These are phyloP conservation scores for Isotomurus palustris DNA, from an alignment of 2,888 invertebrate species.

Conservation along the genomic window DNA sequence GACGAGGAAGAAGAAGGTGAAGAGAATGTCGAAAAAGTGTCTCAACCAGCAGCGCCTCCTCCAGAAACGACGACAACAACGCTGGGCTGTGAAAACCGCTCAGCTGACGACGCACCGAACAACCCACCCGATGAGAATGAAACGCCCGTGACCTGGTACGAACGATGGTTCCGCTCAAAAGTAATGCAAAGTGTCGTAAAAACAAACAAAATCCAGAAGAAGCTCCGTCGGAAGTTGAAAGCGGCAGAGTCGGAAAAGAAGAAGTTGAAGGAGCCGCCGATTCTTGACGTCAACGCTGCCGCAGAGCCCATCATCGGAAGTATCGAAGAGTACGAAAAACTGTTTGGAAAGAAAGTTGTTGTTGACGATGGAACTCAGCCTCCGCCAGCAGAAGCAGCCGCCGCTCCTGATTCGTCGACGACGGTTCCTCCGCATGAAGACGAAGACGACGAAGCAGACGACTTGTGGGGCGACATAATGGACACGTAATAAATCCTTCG, in stretches of 20 bases:
- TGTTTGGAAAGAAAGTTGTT: slow-evolving; percentile 44
- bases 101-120: neutral
- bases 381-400: neutral
- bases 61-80: neutral
- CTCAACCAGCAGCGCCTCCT: neutral
- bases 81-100: neutral
- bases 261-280: neutral
- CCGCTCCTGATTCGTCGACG: too few relatives aligned
- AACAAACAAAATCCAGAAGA: slow-evolving; percentile 46
- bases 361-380: neutral
- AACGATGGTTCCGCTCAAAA: slow-evolving; percentile 47
- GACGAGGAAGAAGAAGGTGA: slow-evolving; percentile 8
- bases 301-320: slow-evolving; percentile 46
- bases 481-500: too few relatives aligned
- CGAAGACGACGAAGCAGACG: too few relatives aligned
- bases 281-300: slow-evolving; percentile 7
- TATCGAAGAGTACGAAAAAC: slow-evolving; percentile 47
- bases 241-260: slow-evolving; percentile 9
- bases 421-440: too few relatives aligned
- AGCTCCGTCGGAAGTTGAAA: slow-evolving; percentile 44
- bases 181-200: slow-evolving; percentile 47
- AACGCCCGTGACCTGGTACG: slow-evolving; percentile 46
- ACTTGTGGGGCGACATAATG: too few relatives aligned
- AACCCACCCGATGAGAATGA: neutral
- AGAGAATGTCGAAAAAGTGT: slow-evolving; percentile 5